These are phyloP conservation scores for Styela clava DNA, from an alignment of 23 tunicate species.

Conservation along the genomic window DNA sequence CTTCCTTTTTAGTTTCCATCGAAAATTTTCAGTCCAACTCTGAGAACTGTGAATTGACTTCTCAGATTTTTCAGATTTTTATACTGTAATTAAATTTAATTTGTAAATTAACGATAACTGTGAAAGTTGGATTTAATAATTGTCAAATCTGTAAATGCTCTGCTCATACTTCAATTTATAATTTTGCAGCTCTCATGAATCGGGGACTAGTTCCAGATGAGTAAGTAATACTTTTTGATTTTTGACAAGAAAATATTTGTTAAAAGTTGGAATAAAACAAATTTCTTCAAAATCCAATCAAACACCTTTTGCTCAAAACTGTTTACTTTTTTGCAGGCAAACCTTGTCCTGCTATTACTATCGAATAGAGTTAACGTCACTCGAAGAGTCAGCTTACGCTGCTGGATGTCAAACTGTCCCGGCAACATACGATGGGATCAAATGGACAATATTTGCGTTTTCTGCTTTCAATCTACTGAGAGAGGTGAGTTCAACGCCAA, in stretches of 20 bases:
- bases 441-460: constrained; percentile 73
- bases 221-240: neutral
- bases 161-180: no score
- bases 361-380: constrained; percentile 23
- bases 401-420: constrained; percentile 52
- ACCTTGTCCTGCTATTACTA: constrained; percentile 36
- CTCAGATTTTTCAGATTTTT: no score
- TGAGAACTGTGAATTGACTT: no score
- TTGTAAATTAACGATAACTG: no score
- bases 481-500: constrained; percentile 58
- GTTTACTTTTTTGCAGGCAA: constrained; percentile 30
- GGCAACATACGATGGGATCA: constrained; percentile 15
- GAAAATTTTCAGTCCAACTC: no score
- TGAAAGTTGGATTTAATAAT: no score
- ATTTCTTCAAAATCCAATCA: no score
- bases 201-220: neutral
- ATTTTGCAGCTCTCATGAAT: constrained; percentile 2
- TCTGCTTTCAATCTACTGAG: constrained; percentile 69
- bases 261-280: neutral
- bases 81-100: no score
- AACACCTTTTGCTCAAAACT: no score
- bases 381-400: neutral
- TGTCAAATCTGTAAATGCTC: no score
- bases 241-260: neutral
- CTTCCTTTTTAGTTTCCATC: no score